A percentile compares a stretch with the other conserved stretches of the same genome.
Conservation (phyloP, 2,113 vertebrate species). For the Sapajus apella region DNA sequence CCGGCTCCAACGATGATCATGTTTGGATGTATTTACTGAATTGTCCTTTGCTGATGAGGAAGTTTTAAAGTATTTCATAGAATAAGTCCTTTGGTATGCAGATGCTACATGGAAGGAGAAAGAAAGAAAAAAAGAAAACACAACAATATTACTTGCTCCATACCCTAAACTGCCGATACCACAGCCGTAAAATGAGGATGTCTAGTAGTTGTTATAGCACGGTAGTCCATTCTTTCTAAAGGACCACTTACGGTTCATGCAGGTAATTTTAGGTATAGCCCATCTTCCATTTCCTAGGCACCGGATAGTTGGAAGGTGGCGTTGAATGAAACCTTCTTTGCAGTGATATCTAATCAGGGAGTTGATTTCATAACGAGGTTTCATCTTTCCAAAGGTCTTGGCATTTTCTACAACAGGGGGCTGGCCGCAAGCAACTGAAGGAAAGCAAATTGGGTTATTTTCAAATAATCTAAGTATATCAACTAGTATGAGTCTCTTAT, state of each 20-base stretch:
- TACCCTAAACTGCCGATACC: conserved; percentile 63
- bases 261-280: conserved; percentile 96
- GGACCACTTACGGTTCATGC: conserved; percentile 94
- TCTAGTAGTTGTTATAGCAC: conserved; percentile 71
- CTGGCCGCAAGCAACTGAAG: conserved; percentile 94
- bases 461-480: conserved; percentile 15
- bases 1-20: conserved; percentile 89
- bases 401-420: conserved; percentile 96
- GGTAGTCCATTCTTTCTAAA: conserved; percentile 71
- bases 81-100: conserved; percentile 92
- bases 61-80: conserved; percentile 91
- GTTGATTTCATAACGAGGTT: conserved; percentile 96
- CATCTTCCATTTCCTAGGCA: conserved; percentile 94
- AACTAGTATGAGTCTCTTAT: background rate
- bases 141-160: conserved; percentile 80
- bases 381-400: conserved; percentile 93
- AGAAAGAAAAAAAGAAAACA: conserved; percentile 73
- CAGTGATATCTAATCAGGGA: conserved; percentile 97
- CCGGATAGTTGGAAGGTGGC: conserved; percentile 94
- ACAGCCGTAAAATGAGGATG: conserved; percentile 59
- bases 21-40: conserved; percentile 85
- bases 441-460: conserved; percentile 67
- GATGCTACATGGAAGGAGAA: conserved; percentile 89
- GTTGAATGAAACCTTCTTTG: conserved; percentile 95
- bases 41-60: conserved; percentile 88